Percentiles rank a stretch among this genome's conserved stretches.
Evolutionary conservation across 1,140 invertebrate genomes (phyloP).

Genomic region (Sitobion miscanthi): DNA sequence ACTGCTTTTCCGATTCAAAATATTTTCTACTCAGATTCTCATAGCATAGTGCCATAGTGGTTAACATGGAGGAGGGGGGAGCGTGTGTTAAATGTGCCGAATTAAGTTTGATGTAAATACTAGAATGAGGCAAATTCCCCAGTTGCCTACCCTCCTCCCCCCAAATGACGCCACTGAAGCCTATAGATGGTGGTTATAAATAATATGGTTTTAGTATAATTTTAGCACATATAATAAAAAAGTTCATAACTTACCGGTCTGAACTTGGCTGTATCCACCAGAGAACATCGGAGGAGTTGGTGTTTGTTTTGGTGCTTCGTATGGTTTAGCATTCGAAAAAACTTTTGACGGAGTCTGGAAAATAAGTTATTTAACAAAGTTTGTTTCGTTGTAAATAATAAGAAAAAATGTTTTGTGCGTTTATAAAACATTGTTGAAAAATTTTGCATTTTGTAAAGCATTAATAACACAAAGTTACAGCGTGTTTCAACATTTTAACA

Average conservation of each 20-base stretch:
- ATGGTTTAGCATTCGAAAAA: conserved; percentile 34
- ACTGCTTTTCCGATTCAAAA: too few species aligned
- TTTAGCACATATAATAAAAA: not conserved
- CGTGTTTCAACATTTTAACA: not conserved
- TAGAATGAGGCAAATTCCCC: too few species aligned
- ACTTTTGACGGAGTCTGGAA: conserved; percentile 27
- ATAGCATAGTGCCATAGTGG: too few species aligned
- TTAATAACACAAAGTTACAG: not conserved
- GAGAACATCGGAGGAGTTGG: not conserved
- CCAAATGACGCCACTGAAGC: too few species aligned
- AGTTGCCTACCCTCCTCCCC: too few species aligned
- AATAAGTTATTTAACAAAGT: not conserved
- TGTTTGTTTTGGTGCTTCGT: conserved; percentile 40
- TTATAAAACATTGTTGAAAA: not conserved
- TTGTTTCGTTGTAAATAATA: not conserved
- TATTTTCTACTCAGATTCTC: too few species aligned
- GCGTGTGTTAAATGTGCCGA: too few species aligned
- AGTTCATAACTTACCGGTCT: conserved; percentile 1
- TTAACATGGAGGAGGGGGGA: too few species aligned
- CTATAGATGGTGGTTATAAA: not conserved
- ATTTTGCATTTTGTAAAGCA: conserved; percentile 21
- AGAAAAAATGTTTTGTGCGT: not conserved
- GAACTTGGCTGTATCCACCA: conserved; percentile 28
- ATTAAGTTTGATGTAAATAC: too few species aligned
- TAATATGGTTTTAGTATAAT: not conserved